Base-by-base conservation (phyloP, 2,113 vertebrate species). In the Lagenorhynchus albirostris region DNA sequence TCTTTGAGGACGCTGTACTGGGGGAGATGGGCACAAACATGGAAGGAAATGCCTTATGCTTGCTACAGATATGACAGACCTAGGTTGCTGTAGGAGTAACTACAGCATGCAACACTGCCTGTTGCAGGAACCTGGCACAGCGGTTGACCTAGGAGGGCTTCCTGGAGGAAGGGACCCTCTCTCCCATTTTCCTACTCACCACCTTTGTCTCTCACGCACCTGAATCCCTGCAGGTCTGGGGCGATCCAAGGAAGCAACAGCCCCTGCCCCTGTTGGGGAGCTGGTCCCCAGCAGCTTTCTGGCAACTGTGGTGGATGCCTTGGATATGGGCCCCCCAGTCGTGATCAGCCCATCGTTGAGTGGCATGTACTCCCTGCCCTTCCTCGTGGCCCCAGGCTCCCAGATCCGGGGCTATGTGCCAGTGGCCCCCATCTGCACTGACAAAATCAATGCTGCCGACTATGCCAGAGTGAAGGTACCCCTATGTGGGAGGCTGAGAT, bases 331-430 rank as follows among this genome's bases (percentile, higher is more conserved):
- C 13, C 98, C 99, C 0, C 99, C 98, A 0, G 99, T 99, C 97
- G 98, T 99, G 97, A 97, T 99, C 98, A 99, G 99, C 98, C 99
- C 99, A 0, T 99, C 99, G 0, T 98, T 99, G 96, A 99, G 99
- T 1, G 99, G 99, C 96, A 99, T 99, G 99, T 99, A 99, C 97
- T 99, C 99, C 0, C 98, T 99, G 92, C 99, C 99, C 5, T 99
- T 99, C 99, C 98, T 99, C 90, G 97, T 98, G 5, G 98, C 99
- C 94, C 99, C 99, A 88, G 98, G 97, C 74, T 97, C 98, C 21
- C 98, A 99, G 96, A 71, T 99, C 31, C 99, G 98, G 89, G 99
- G 99, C 18, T 99, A 99, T 25, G 96, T 99, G 70, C 99, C 99
- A 0, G 98, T 99, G 36, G 99, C 99, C 10, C 99, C 99, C 77